Percentiles rank a stretch among this genome's conserved stretches.
phyloP scores from a whole-genome alignment of 2,888 invertebrate species.

The Lepidochrysops patricia region DNA sequence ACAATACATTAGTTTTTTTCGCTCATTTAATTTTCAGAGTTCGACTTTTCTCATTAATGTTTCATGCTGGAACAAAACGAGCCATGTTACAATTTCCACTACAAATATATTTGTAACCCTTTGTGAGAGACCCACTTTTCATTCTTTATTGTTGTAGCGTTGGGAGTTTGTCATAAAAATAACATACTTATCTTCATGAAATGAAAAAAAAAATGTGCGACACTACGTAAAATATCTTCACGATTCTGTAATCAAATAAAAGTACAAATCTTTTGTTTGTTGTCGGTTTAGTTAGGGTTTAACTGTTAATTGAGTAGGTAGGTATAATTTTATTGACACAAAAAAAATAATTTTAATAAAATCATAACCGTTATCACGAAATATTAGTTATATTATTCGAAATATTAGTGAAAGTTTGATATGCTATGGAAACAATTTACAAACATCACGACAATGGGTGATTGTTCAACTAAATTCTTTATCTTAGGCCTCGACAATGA shows the following conservation, averaged over 20 bases:
- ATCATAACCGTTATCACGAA: no score
- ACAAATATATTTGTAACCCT: conserved; percentile 18
- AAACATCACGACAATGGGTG: background rate
- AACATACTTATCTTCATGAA: background rate
- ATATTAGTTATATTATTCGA: no score
- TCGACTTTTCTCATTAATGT: conserved; percentile 38
- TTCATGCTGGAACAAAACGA: conserved; percentile 38
- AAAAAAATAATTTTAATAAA: no score
- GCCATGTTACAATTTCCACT: conserved; percentile 24
- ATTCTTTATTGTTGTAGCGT: conserved; percentile 11
- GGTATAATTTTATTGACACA: no score
- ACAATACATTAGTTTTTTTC: conserved; percentile 16
- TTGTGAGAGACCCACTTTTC: conserved; percentile 6
- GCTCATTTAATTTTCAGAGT: conserved; percentile 19
- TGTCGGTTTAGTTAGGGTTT: no score
- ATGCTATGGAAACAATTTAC: no score
- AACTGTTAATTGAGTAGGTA: no score
- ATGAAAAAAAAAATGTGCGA: background rate
- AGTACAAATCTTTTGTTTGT: no score
- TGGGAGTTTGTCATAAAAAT: background rate
- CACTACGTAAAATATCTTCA: no score
- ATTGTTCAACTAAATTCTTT: background rate
- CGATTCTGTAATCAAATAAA: no score
- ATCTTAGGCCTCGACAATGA: background rate
- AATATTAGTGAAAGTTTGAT: no score